These are phyloP conservation scores for Meghimatium bilineatum DNA, from an alignment of 2,888 invertebrate genomes.

Conservation along the genomic window DNA sequence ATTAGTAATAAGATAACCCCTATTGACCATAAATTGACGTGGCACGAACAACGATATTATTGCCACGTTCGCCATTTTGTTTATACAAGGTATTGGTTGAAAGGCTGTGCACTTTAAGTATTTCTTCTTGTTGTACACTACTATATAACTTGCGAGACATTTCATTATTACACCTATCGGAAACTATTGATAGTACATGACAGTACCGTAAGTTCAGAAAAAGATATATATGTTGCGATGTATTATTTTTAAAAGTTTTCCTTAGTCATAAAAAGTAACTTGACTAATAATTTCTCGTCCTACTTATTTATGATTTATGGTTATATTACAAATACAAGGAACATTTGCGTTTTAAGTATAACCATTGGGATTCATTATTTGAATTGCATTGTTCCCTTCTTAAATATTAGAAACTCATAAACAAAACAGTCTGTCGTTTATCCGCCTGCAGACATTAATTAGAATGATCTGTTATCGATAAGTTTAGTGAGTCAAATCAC, in stretches of 20 bases:
- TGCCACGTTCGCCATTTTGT: conserved; percentile 61
- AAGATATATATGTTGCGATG: not conserved
- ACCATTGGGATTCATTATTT: not conserved
- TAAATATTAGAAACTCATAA: not conserved
- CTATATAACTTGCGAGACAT: not conserved
- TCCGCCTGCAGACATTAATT: not conserved
- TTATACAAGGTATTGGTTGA: conserved; percentile 31
- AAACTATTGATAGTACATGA: conserved; percentile 17
- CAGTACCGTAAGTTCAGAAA: conserved; percentile 12
- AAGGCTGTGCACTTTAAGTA: not conserved
- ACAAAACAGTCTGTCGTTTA: not conserved
- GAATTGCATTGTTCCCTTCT: not conserved
- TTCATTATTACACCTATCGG: not conserved
- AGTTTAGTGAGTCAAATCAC: not conserved
- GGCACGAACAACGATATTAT: conserved; percentile 62
- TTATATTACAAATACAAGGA: not conserved
- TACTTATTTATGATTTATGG: no score
- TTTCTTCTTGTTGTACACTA: not conserved
- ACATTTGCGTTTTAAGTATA: not conserved
- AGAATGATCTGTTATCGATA: conserved; percentile 20
- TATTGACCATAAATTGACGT: conserved; percentile 61
- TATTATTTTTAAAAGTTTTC: no score
- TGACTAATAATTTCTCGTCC: no score
- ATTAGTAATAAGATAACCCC: conserved; percentile 52
- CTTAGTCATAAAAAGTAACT: no score